Base-by-base conservation (phyloP, 2,797 vertebrate genomes). In the Anas capensis region DNA sequence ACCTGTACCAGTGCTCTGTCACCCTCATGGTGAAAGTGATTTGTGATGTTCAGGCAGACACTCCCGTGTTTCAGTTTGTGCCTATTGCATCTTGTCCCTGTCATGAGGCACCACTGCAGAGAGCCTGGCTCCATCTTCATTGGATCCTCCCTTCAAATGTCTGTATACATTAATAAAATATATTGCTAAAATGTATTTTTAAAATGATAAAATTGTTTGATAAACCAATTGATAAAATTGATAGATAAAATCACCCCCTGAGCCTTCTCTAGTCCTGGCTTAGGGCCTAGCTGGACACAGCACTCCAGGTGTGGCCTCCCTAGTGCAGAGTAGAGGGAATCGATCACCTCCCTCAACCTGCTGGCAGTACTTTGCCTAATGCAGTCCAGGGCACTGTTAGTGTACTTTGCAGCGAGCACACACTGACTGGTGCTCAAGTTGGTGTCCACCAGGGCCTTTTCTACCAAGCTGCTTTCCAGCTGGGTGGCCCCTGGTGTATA, bases 1-100 rank as follows among this genome's bases (percentile, higher is more conserved):
- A 19, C n/a, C 3, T 18, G 15, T 70, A 21, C 31, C 11, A 46
- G 11, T n/a, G 56, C 24, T 79, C 0, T 0, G 24, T 24, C 51
- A 57, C 34, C 31, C 31, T 42, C 16, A 20, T 14, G 56, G 20
- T 15, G 19, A 24, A 70, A 40, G 19, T 20, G 6, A 44, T 36
- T 60, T 23, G 38, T 20, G 54, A 48, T 54, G 10, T 38, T 82
- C 38, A 46, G 29, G 38, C 54, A 31, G 15, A 60, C 20, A 16
- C 14, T 38, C 7, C 14, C 1, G 3, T 68, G 46, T 68, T 38
- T 40, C 29, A 36, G 7, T 54, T 44, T 34, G 29, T 61, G 48
- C 13, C 7, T 11, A 1, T 3, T 3, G 13, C 54, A 12, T 48
- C 48, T 48, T 48, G 21, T 48, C 13, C 38, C 46, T 73, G 11